Evolutionary conservation across 2,888 invertebrate genomes (phyloP).

Genomic region (Ecliptopera silaceata): DNA sequence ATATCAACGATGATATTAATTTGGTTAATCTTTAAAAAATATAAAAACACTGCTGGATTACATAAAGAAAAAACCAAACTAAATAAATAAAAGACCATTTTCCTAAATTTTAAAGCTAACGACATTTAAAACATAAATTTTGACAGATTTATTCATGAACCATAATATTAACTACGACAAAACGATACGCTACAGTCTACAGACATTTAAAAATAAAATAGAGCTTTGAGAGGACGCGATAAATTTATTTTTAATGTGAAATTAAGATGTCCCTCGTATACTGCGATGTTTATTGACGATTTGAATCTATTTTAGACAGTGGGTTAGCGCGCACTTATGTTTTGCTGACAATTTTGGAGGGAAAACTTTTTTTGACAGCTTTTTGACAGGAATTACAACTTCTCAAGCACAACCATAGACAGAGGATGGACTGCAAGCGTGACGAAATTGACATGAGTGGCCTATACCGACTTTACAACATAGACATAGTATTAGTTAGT

Average conservation of each 20-base stretch:
- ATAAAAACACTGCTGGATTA: background rate
- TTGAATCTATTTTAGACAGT: constrained; percentile 43
- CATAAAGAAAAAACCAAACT: constrained; percentile 12
- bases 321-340: constrained; percentile 5
- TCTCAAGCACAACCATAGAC: no score
- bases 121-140: constrained; percentile 38
- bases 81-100: constrained; percentile 25
- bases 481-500: no score
- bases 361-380: no score
- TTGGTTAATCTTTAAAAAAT: background rate
- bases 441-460: no score
- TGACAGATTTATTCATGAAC: constrained; percentile 72
- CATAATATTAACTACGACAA: constrained; percentile 74
- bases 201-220: constrained; percentile 60
- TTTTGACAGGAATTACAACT: no score
- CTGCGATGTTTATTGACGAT: constrained; percentile 63
- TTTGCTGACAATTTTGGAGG: no score
- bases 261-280: constrained; percentile 76
- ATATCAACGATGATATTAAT: no score
- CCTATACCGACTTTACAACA: no score
- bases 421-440: no score
- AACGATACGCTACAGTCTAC: constrained; percentile 52
- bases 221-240: constrained; percentile 56
- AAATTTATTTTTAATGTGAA: constrained; percentile 75
- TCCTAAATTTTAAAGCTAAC: constrained; percentile 31